These are phyloP conservation scores for Homalodisca vitripennis DNA, from an alignment of 1,140 invertebrate genomes.

Conservation along the genomic window DNA sequence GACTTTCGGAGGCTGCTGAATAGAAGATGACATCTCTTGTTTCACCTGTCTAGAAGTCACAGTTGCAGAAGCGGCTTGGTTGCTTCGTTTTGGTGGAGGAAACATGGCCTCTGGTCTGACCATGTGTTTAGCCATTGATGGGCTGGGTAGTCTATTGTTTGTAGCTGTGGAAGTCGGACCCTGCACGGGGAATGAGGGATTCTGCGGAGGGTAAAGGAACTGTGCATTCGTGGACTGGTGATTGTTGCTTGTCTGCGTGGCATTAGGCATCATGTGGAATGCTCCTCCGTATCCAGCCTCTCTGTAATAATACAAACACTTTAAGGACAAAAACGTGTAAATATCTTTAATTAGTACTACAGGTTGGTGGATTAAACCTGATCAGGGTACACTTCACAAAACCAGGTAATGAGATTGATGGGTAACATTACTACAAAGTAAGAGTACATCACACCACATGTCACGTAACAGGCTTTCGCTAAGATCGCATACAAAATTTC, in stretches of 20 bases:
- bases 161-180: background rate
- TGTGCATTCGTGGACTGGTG: constrained; percentile 43
- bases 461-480: too few species aligned
- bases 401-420: too few species aligned
- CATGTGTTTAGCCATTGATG: constrained; percentile 39
- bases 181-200: background rate
- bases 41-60: constrained; percentile 36
- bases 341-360: too few species aligned
- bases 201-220: background rate
- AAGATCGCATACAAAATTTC: too few species aligned
- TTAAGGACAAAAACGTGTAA: too few species aligned
- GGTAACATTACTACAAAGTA: too few species aligned
- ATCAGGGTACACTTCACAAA: too few species aligned
- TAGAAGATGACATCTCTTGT: constrained; percentile 38
- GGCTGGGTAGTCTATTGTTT: constrained; percentile 12
- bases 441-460: too few species aligned
- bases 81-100: constrained; percentile 38
- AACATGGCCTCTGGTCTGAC: constrained; percentile 36
- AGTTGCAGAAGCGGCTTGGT: constrained; percentile 33
- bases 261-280: background rate
- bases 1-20: constrained; percentile 8
- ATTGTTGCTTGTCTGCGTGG: constrained; percentile 36
- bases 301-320: too few species aligned
- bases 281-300: too few species aligned
- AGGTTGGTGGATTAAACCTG: too few species aligned